Evolutionary conservation across 2,113 vertebrate genomes (phyloP).

Genomic region (Synchiropus splendidus): DNA sequence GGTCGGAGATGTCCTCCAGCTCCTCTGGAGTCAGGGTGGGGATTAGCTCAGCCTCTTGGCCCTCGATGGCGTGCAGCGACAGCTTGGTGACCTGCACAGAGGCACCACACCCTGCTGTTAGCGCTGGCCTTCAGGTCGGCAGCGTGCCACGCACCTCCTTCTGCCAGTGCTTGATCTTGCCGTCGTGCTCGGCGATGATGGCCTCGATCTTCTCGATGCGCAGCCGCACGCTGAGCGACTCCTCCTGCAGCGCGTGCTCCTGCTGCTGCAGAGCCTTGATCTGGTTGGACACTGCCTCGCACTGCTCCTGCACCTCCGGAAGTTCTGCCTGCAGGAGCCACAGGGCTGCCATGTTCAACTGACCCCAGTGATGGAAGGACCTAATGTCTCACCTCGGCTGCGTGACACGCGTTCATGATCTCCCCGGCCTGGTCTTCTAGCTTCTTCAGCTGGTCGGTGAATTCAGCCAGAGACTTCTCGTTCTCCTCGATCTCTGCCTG

Average conservation of each 20-base stretch:
- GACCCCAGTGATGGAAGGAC: too few relatives aligned
- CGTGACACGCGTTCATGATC: conserved; percentile 71
- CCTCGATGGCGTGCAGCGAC: conserved; percentile 75
- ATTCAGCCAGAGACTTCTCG: conserved; percentile 61
- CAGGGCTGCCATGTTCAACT: not conserved
- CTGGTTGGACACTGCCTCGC: conserved; percentile 68
- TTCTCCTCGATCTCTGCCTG: conserved; percentile 77
- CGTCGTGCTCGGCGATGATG: conserved; percentile 74
- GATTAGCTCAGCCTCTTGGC: conserved; percentile 67
- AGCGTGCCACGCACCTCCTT: conserved; percentile 75
- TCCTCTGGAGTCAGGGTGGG: conserved; percentile 62
- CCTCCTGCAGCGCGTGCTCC: conserved; percentile 80
- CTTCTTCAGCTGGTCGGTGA: conserved; percentile 68
- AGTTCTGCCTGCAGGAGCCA: conserved; percentile 63
- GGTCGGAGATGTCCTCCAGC: conserved; percentile 69
- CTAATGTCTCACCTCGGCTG: conserved; percentile 70
- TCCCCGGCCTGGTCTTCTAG: conserved; percentile 80
- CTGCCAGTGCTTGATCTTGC: conserved; percentile 88
- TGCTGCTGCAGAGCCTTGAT: conserved; percentile 75
- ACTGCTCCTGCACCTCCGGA: conserved; percentile 75
- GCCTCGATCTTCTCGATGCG: conserved; percentile 81
- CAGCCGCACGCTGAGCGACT: conserved; percentile 81
- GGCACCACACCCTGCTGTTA: not conserved
- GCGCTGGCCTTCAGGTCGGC: too few relatives aligned
- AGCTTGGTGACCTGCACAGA: conserved; percentile 77